Base-by-base conservation (phyloP, 2,888 invertebrate species). In the Drosophila putrida region DNA sequence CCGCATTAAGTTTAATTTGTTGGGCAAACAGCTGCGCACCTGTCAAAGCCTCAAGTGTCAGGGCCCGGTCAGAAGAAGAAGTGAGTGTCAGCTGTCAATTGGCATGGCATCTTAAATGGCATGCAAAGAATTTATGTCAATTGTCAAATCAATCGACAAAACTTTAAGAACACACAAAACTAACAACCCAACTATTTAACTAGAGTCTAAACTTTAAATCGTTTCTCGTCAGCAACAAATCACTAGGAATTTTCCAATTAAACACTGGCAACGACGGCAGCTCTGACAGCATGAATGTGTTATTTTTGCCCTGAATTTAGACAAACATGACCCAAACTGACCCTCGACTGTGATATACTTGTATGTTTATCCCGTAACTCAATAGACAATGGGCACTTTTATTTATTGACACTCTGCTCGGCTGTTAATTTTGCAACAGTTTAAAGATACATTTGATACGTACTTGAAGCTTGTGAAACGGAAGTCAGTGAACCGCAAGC, bases 1-100 rank as follows among this genome's bases (percentile, higher is more conserved):
- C 80, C 83, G 89, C 78, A 90, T 90, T 88, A 80, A 77, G 71
- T 87, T 90, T 84, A 90, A 89, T 86, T 88, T 89, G 81, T 75
- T 86, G 66, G 51, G 54, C 71, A 80, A 86, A 82, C 85, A 89
- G 66, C 77, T 77, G 87, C 20, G 63, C 62, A 72, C 75, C 87
- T 82, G 62, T 43, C 46, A 41, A 4, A 35, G 25, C 11, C 43
- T 44, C 43, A 36, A 51, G 43, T 49, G 47, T 6, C 55, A 70
- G n/a, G n/a, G 71, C 39, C 15, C 69, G 25, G n/a, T 20, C 43
- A 70, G 28, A 20, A 57, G 28, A 20, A 57, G 39, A 49, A 57
- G 28, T 62, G 41, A 72, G 60, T 76, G 53, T 47, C 67, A 66
- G 57, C 50, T 79, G 75, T 72, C 80, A 72, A 68, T 68, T 60